Base-by-base conservation (phyloP, 1,140 invertebrate genomes). In the Sycophaga agraensis region DNA sequence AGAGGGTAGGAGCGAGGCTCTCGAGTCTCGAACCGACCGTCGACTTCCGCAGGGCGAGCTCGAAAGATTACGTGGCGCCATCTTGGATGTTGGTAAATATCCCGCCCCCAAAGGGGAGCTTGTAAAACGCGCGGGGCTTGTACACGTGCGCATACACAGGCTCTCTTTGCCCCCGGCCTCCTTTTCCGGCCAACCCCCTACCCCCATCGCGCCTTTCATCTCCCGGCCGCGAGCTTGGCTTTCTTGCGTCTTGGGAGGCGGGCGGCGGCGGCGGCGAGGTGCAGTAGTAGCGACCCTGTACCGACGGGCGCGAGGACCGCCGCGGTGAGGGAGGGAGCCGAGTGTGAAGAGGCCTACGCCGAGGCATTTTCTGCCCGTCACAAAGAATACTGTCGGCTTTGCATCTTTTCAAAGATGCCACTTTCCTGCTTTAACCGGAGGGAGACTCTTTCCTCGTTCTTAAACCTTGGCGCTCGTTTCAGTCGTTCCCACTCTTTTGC, bases 41-140 rank as follows among this genome's bases (percentile, higher is more conserved):
- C 70, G 70, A 69, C 71, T 70, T 71, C 70, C 43, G 55, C 40
- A n/a, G 48, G 43, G 59, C 70, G 70, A 71, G 73, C 70, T 70
- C 68, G 68, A 63, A 70, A 75, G 77, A 78, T 78, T 79, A 76
- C 74, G 68, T 69, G 75, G 74, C 75, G 76, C 76, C 76, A 78
- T 79, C 75, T 77, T 79, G 76, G 72, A 78, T 78, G 76, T 79
- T 79, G 71, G 77, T 79, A 78, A 78, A 78, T 78, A 78, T 78
- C 72, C 69, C 74, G 73, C 68, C 69, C 68, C 68, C 68, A 71
- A 76, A 73, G 70, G 67, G 66, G 69, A 65, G 68, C 68, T 72
- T 69, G 66, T 70, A 56, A 31, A 56, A 34, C 19, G 40, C 22
- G 37, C 19, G 22, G 51, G 51, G 45, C 28, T 6, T 11, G 28